These are phyloP conservation scores for Hydrozoanthus gracilis DNA, from an alignment of 92 coral and sea anemone species.

Conservation along the genomic window DNA sequence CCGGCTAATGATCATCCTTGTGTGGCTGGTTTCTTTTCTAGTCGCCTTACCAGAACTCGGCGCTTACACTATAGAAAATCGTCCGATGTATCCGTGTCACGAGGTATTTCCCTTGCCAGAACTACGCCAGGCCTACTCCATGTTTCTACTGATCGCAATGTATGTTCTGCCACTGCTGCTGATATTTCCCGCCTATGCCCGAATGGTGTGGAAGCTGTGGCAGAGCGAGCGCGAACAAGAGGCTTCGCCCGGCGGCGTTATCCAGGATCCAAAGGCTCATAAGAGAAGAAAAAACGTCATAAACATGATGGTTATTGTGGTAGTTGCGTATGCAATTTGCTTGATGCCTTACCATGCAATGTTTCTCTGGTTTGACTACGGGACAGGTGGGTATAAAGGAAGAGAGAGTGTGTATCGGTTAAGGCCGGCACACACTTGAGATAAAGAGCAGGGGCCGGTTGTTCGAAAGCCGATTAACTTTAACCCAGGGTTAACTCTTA, in stretches of 20 bases:
- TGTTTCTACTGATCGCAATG: slow-evolving; percentile 75
- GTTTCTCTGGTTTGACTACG: slow-evolving; percentile 78
- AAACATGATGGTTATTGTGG: slow-evolving; percentile 95
- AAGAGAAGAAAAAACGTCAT: slow-evolving; percentile 88
- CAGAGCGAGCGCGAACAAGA: slow-evolving; percentile 58
- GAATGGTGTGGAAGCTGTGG: slow-evolving; percentile 83
- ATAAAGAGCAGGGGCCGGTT: too few relatives aligned
- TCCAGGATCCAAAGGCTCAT: slow-evolving; percentile 79
- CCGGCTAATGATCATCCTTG: slow-evolving; percentile 76
- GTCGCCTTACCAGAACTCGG: slow-evolving; percentile 90
- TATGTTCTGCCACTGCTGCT: slow-evolving; percentile 83
- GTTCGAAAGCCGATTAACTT: too few relatives aligned
- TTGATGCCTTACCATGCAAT: slow-evolving; percentile 84
- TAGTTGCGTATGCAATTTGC: slow-evolving; percentile 82
- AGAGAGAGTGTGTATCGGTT: background rate
- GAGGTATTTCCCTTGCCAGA: slow-evolving; percentile 73
- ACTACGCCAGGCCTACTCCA: slow-evolving; percentile 72
- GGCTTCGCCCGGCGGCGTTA: slow-evolving; percentile 71
- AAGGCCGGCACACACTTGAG: too few relatives aligned
- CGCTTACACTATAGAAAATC: slow-evolving; percentile 58
- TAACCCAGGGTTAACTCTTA: too few relatives aligned
- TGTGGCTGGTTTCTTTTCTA: slow-evolving; percentile 83
- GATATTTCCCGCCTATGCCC: slow-evolving; percentile 84
- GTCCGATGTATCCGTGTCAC: slow-evolving; percentile 58
- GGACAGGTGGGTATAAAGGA: slow-evolving; percentile 63